Evolutionary conservation across 2,113 vertebrate species (phyloP), one percentile per base, ranked within the genome.

Genomic region (Callorhinus ursinus): DNA sequence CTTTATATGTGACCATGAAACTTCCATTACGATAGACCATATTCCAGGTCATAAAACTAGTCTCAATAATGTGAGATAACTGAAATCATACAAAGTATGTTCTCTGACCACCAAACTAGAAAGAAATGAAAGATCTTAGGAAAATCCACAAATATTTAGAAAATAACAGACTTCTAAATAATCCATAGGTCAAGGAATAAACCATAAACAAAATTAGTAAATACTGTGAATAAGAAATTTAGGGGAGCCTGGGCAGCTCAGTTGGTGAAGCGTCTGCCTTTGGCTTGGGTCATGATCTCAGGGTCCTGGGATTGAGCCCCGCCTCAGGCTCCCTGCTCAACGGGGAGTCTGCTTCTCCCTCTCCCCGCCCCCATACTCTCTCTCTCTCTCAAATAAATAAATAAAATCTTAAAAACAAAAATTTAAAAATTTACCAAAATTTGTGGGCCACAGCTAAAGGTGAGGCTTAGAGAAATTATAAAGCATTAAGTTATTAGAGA

Each of bases 81-180:
- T 10, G 28, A 90, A 81, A 39, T 51, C 72, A n/a, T 83, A 36
- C 22, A 51, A 86, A 72, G 9, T 46, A 24, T 26, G 24, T 57
- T 86, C 39, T 90, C 33, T 53, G 74, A 42, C 31, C 49, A 80
- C 46, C 55, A 71, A 93, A 89, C 18, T 55, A 33, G 71, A 83
- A 88, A 65, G 61, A 61, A 53, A 51, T 51, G 28, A 76, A 26
- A 90, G 36, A 26, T 51, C 51, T 31, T 61, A 46, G 71, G 71
- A 61, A 90, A 96, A 53, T 85, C n/a, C 80, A 85, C 42, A 86
- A 36, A 3, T 55, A 63, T 46, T 86, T 81, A 42, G 46, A 93
- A 95, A 92, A 55, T 46, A 59, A 36, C 16, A 88, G 18, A 65
- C 24, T 79, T 57, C 53, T 89, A 80, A 72, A 89, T 86, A 55